These are phyloP conservation scores for Stichopus horrens DNA, from an alignment of 53 echinoderm and acorn worm genomes.

Conservation along the genomic window DNA sequence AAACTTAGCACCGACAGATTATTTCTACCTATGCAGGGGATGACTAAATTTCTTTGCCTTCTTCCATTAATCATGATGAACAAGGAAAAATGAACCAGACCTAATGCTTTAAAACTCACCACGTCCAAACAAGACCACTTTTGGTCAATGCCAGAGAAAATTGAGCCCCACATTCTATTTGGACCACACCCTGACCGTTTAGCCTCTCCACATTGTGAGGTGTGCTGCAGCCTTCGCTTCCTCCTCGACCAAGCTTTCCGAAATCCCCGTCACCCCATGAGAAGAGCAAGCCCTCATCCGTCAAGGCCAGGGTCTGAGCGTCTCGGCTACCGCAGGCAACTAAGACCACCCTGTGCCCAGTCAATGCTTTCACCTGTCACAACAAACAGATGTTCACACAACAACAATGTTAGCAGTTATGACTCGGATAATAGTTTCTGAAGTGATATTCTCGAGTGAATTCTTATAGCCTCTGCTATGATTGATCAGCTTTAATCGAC, in stretches of 20 bases:
- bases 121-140: slow-evolving; percentile 88
- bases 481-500: no score
- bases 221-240: slow-evolving; percentile 88
- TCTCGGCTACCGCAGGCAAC: slow-evolving; percentile 96
- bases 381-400: no score
- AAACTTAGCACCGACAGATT: no score
- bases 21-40: not conserved
- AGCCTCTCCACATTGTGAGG: slow-evolving; percentile 94
- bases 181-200: slow-evolving; percentile 81
- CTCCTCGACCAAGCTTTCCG: slow-evolving; percentile 94
- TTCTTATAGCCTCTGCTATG: no score
- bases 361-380: slow-evolving; percentile 76
- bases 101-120: slow-evolving; percentile 58
- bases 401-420: no score
- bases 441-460: no score
- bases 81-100: no score
- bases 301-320: slow-evolving; percentile 88
- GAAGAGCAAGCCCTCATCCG: slow-evolving; percentile 89
- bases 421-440: no score
- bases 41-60: not conserved
- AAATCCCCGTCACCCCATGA: slow-evolving; percentile 99
- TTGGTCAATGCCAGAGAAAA: slow-evolving; percentile 91
- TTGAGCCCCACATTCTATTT: slow-evolving; percentile 97
- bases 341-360: slow-evolving; percentile 70
- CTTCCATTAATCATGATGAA: no score